Conservation (phyloP, 2,888 invertebrate species). For the Lasioglossum zephyrum region DNA sequence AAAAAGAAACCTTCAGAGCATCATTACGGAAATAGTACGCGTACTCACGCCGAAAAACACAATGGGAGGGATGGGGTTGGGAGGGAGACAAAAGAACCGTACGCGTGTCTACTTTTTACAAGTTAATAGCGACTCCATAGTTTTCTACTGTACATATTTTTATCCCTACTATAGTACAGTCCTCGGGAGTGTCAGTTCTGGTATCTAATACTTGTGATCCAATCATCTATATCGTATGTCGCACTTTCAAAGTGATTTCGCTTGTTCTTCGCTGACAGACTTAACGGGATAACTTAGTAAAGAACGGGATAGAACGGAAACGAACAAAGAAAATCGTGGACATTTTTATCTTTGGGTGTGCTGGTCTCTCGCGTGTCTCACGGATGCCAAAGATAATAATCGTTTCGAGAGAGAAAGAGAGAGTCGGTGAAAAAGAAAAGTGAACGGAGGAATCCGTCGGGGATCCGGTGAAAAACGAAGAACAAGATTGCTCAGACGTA, state of each 20-base stretch:
- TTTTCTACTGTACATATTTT: conserved; percentile 76
- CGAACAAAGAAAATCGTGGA: conserved; percentile 10
- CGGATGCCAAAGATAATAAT: conserved; percentile 56
- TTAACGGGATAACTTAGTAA: conserved; percentile 24
- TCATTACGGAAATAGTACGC: conserved; percentile 49
- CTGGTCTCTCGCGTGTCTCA: conserved; percentile 28
- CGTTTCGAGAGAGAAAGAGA: conserved; percentile 28
- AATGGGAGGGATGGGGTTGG: not conserved
- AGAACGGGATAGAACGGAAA: not conserved
- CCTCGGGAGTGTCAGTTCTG: conserved; percentile 57
- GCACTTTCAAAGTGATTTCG: conserved; percentile 46
- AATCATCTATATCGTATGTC: conserved; percentile 47
- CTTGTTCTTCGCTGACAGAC: conserved; percentile 53
- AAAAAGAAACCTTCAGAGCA: conserved; percentile 50
- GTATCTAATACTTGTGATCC: conserved; percentile 62
- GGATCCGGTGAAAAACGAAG: conserved; percentile 43
- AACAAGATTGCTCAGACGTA: conserved; percentile 51
- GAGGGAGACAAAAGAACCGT: conserved; percentile 37
- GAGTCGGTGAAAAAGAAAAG: not conserved
- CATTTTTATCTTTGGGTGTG: conserved; percentile 46
- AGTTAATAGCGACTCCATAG: conserved; percentile 76
- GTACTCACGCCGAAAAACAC: conserved; percentile 43
- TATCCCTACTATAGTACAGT: conserved; percentile 67
- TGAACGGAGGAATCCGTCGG: conserved; percentile 29
- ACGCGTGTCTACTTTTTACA: conserved; percentile 76